Conservation (phyloP, 2,113 vertebrate genomes). For the Nothobranchius furzeri region DNA sequence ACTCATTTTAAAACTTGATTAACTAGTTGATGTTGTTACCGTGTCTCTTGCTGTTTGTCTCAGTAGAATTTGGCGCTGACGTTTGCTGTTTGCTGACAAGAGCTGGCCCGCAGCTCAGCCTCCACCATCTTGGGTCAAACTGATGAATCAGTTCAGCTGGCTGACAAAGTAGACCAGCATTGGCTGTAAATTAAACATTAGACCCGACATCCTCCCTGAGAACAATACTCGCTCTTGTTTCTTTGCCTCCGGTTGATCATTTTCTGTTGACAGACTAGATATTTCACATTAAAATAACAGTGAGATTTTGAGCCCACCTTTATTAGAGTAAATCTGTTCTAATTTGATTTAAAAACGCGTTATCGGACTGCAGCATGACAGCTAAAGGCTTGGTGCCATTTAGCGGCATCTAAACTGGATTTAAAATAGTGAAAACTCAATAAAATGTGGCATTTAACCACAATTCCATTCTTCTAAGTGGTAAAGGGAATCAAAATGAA, state of each 20-base stretch:
- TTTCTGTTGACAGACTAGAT: background rate
- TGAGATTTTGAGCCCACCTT: background rate
- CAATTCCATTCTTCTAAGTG: background rate
- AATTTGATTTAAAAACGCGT: background rate
- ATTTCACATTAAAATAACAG: background rate
- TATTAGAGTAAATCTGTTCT: background rate
- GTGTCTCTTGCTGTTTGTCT: conserved; percentile 41
- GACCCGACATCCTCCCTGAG: conserved; percentile 15
- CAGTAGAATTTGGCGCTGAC: conserved; percentile 55
- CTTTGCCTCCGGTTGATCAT: background rate
- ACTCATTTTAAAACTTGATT: conserved; percentile 29
- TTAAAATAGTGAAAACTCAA: background rate
- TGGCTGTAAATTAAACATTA: conserved; percentile 27
- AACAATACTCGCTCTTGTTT: background rate
- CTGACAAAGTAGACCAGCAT: conserved; percentile 5
- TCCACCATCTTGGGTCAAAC: conserved; percentile 28
- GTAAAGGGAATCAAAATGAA: background rate
- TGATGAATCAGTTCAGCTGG: conserved; percentile 38
- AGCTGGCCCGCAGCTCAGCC: conserved; percentile 41
- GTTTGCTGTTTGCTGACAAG: conserved; percentile 37
- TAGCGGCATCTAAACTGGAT: background rate
- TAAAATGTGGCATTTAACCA: background rate
- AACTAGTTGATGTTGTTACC: conserved; percentile 31
- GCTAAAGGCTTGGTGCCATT: background rate
- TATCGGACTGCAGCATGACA: background rate